Conservation (phyloP, 2,797 vertebrate genomes). For the Arnoldichthys spilopterus region DNA sequence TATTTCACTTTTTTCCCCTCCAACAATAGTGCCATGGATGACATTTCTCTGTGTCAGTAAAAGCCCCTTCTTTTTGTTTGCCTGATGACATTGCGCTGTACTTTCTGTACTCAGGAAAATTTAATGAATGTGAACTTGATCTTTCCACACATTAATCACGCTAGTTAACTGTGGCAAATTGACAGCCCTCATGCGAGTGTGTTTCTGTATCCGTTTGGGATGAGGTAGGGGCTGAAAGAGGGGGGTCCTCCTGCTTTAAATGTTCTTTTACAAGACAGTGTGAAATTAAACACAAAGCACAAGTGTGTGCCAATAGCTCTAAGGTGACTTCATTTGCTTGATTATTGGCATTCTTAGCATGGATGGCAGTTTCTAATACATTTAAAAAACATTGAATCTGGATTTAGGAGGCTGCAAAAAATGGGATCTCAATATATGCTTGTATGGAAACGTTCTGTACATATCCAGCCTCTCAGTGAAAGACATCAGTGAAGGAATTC, state of each 20-base stretch:
- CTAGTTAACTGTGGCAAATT: slow-evolving; percentile 36
- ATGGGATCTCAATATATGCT: slow-evolving; percentile 29
- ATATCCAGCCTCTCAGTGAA: slow-evolving; percentile 33
- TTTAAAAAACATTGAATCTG: background rate
- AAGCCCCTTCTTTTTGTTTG: slow-evolving; percentile 7
- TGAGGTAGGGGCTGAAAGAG: background rate
- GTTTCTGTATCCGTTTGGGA: slow-evolving; percentile 16
- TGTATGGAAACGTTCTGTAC: slow-evolving; percentile 36
- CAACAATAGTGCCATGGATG: background rate
- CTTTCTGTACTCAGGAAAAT: slow-evolving; percentile 8
- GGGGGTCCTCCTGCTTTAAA: background rate
- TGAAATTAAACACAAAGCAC: slow-evolving; percentile 42
- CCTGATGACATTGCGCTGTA: slow-evolving; percentile 7
- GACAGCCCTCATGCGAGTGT: slow-evolving; percentile 34
- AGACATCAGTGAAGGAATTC: slow-evolving; percentile 73
- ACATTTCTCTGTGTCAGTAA: slow-evolving; percentile 10
- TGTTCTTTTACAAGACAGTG: slow-evolving; percentile 23
- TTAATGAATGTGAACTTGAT: slow-evolving; percentile 11
- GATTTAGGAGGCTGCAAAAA: slow-evolving; percentile 4
- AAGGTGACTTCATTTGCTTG: background rate
- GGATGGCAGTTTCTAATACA: background rate
- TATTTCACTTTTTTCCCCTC: slow-evolving; percentile 22
- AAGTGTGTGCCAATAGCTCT: slow-evolving; percentile 33
- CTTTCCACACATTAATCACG: slow-evolving; percentile 28
- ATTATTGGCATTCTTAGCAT: background rate